Evolutionary conservation across 2,113 vertebrate species (phyloP).

Genomic region (Andinoacara biseriatus): DNA sequence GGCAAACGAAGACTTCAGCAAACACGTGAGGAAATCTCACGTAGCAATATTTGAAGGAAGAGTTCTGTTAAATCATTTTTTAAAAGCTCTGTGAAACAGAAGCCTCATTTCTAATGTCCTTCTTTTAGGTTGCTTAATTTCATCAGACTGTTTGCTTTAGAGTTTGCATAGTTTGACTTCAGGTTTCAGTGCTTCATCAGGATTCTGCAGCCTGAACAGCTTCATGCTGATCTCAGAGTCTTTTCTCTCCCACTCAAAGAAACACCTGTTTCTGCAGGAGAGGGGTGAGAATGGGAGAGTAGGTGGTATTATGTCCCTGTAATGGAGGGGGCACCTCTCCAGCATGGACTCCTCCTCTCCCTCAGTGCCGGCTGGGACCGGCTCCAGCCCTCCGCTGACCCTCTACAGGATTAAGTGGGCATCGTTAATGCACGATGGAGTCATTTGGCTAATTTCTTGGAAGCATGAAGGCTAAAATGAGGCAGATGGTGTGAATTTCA

Average conservation of each 20-base stretch:
- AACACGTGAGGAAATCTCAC: background rate
- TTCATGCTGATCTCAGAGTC: background rate
- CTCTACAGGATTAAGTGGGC: background rate
- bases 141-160: background rate
- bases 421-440: background rate
- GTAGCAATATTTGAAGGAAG: background rate
- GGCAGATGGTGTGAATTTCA: background rate
- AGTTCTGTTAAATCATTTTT: background rate
- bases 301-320: background rate
- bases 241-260: background rate
- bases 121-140: background rate
- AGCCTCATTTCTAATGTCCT: accelerated
- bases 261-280: background rate
- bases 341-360: background rate
- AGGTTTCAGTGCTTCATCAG: background rate
- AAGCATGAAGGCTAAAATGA: background rate
- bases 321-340: background rate
- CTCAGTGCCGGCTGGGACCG: background rate
- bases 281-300: background rate
- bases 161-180: background rate
- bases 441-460: background rate
- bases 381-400: background rate
- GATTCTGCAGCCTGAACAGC: background rate
- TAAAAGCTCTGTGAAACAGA: background rate
- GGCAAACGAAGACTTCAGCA: background rate